A percentile compares a stretch with the other conserved stretches of the same genome.
Evolutionary conservation across 2,113 vertebrate genomes (phyloP).

Genomic region (Hippolais icterina): DNA sequence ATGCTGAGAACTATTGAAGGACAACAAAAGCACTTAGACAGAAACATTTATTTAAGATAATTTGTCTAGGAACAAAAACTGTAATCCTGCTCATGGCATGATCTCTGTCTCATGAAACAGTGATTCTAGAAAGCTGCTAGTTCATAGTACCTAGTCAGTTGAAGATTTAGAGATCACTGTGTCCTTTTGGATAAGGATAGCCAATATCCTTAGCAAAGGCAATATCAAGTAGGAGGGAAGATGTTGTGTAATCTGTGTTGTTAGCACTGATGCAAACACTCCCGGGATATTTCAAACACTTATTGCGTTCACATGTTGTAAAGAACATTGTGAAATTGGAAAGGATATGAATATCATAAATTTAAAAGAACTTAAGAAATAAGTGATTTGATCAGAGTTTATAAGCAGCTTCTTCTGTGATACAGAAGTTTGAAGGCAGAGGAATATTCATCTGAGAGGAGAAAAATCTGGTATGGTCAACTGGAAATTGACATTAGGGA

Average conservation of each 20-base stretch:
- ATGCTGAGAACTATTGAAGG: not conserved
- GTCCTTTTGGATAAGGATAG: not conserved
- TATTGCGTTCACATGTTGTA: not conserved
- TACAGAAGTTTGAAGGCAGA: not conserved
- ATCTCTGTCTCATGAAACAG: not conserved
- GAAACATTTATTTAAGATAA: not conserved
- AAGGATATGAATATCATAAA: not conserved
- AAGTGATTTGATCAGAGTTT: not conserved
- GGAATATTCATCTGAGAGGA: not conserved
- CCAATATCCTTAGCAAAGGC: not conserved
- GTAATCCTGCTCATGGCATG: not conserved
- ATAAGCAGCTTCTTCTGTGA: not conserved
- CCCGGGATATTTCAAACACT: not conserved
- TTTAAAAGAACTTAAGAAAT: not conserved
- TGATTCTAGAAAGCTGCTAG: not conserved
- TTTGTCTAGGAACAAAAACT: not conserved
- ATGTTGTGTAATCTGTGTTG: not conserved
- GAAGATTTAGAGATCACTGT: not conserved
- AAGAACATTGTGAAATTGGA: not conserved
- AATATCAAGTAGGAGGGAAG: not conserved
- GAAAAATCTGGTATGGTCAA: not conserved
- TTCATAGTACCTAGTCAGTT: not conserved
- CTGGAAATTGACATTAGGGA: not conserved
- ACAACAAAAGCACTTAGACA: not conserved
- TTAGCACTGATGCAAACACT: not conserved